These are phyloP conservation scores for Rhizomys pruinosus DNA, from an alignment of 2,113 vertebrate genomes.

Conservation along the genomic window DNA sequence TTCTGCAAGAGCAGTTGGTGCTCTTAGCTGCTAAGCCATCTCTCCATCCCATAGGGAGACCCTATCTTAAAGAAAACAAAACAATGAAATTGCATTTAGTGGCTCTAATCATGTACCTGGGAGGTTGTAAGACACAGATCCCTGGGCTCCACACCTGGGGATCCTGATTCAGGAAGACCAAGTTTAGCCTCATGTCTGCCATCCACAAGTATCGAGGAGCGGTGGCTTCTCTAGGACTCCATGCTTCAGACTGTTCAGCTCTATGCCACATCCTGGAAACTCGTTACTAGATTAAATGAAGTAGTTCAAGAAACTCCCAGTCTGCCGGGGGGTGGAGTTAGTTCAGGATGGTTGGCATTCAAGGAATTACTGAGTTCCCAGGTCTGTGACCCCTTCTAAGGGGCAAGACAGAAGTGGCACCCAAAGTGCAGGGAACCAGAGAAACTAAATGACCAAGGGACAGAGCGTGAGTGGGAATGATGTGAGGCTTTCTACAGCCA, in stretches of 20 bases:
- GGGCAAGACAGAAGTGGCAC: not conserved
- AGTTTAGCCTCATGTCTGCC: not conserved
- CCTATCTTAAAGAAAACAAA: too few relatives aligned
- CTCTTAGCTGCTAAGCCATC: too few relatives aligned
- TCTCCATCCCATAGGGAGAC: too few relatives aligned
- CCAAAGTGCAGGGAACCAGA: not conserved
- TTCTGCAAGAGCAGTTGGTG: too few relatives aligned
- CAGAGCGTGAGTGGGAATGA: not conserved
- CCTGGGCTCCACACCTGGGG: too few relatives aligned
- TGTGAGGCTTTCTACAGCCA: rapidly evolving
- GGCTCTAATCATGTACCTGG: not conserved
- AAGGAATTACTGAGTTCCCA: not conserved
- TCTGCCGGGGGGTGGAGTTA: not conserved
- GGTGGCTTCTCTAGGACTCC: not conserved
- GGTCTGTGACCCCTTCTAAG: not conserved
- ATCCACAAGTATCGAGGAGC: not conserved
- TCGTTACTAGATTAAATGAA: not conserved
- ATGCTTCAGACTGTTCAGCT: not conserved
- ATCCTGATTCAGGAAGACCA: not conserved
- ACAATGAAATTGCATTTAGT: not conserved
- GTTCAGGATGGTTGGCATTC: not conserved
- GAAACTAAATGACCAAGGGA: not conserved
- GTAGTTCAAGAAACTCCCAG: not conserved
- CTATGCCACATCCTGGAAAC: not conserved
- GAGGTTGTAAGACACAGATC: not conserved